phyloP scores from a whole-genome alignment of 2,888 invertebrate species.

The Caprella mutica region DNA sequence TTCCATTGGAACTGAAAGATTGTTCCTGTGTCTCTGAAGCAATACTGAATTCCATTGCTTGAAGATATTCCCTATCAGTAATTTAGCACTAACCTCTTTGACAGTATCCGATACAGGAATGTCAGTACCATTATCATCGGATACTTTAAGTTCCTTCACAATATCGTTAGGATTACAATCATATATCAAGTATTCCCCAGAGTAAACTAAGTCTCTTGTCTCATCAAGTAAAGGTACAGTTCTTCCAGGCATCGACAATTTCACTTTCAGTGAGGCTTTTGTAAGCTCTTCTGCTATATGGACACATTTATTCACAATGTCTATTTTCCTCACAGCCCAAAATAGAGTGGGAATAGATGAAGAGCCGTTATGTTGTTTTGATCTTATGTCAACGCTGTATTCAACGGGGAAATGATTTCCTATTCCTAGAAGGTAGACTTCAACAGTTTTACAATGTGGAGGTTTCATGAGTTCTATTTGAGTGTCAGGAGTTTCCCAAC shows the following conservation, averaged over 20 bases:
- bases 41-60: constrained; percentile 18
- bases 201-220: not conserved
- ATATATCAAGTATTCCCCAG: constrained; percentile 14
- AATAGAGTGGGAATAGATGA: constrained; percentile 19
- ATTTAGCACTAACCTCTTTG: not conserved
- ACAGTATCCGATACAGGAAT: no score
- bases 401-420: constrained; percentile 16
- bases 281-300: not conserved
- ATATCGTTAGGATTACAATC: not conserved
- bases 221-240: not conserved
- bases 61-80: not conserved
- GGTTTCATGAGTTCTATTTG: constrained; percentile 7
- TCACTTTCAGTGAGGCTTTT: not conserved
- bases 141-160: not conserved
- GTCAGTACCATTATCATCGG: not conserved
- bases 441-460: constrained; percentile 6
- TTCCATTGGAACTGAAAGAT: constrained; percentile 5
- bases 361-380: constrained; percentile 18
- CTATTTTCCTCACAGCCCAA: constrained; percentile 10
- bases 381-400: constrained; percentile 20
- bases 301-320: not conserved
- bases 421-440: constrained; percentile 15
- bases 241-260: constrained; percentile 3
- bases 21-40: constrained; percentile 14
- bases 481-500: not conserved